Evolutionary conservation across 2,797 vertebrate species (phyloP).

Genomic region (Sebastes aleutianus): DNA sequence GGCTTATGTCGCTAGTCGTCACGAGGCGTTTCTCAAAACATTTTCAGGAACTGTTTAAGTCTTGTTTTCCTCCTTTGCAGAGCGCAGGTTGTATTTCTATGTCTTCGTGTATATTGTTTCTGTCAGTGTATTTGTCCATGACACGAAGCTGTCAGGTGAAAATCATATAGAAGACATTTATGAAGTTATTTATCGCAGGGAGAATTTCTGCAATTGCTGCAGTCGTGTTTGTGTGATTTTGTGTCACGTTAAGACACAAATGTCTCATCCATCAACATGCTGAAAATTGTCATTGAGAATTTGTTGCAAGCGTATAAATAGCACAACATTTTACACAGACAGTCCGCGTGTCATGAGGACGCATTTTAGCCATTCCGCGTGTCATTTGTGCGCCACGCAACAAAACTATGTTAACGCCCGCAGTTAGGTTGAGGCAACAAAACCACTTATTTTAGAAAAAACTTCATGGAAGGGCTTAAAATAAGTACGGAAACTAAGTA

Average conservation of each 20-base stretch:
- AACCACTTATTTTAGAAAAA: no score
- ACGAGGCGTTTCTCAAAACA: constrained; percentile 13
- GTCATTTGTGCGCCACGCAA: no score
- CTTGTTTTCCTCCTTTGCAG: background rate
- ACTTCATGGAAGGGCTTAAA: no score
- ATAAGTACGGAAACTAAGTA: no score
- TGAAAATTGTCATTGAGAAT: background rate
- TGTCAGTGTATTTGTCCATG: background rate
- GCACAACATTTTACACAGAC: no score
- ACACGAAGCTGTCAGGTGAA: background rate
- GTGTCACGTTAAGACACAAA: background rate
- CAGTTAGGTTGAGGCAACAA: no score
- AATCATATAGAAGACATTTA: background rate
- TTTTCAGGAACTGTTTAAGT: constrained; percentile 10
- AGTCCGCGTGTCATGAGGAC: no score
- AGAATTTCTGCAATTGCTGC: background rate
- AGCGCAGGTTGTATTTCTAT: background rate
- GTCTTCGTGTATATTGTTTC: background rate
- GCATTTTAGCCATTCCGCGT: no score
- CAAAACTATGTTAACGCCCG: no score
- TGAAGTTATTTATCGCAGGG: background rate
- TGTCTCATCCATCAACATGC: background rate
- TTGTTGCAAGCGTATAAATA: background rate
- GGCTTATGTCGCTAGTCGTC: constrained; percentile 43
- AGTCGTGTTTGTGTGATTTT: background rate